phyloP scores from a whole-genome alignment of 2,888 invertebrate species.

The Mamestra brassicae region DNA sequence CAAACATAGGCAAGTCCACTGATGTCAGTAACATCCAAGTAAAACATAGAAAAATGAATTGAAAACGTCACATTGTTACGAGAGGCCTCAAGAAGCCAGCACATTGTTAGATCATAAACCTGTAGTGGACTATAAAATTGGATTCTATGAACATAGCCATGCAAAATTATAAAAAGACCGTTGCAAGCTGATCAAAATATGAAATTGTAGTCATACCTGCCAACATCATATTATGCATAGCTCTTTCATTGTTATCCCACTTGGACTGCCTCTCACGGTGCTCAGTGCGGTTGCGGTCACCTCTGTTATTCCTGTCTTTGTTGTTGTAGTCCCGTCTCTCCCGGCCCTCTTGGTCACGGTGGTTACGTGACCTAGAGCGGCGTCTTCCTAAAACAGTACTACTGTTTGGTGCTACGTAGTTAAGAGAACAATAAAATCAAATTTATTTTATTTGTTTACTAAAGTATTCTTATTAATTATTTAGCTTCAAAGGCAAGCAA shows the following conservation, averaged over 20 bases:
- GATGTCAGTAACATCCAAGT: too few relatives aligned
- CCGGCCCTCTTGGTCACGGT: slow-evolving; percentile 28
- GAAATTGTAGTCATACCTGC: slow-evolving; percentile 62
- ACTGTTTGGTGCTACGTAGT: neutral
- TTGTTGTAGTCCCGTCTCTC: slow-evolving; percentile 27
- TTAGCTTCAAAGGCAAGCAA: neutral
- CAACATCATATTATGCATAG: slow-evolving; percentile 67
- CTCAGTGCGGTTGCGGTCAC: slow-evolving; percentile 61
- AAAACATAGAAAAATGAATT: neutral
- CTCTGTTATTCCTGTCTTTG: slow-evolving; percentile 49
- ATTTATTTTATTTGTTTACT: neutral
- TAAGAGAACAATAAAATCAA: neutral
- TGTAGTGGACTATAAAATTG: too few relatives aligned
- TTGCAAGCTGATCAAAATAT: neutral
- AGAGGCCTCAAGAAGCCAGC: too few relatives aligned
- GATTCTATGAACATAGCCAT: neutral
- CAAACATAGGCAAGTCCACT: too few relatives aligned
- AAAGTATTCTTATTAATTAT: neutral
- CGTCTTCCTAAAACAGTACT: slow-evolving; percentile 41
- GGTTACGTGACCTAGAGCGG: slow-evolving; percentile 62
- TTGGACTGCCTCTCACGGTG: slow-evolving; percentile 70
- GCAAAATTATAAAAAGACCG: neutral
- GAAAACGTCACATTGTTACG: too few relatives aligned
- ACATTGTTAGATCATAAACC: too few relatives aligned
- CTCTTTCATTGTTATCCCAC: slow-evolving; percentile 67